Evolutionary conservation across 2,113 vertebrate genomes (phyloP).

Genomic region (Hippocampus barbouri): DNA sequence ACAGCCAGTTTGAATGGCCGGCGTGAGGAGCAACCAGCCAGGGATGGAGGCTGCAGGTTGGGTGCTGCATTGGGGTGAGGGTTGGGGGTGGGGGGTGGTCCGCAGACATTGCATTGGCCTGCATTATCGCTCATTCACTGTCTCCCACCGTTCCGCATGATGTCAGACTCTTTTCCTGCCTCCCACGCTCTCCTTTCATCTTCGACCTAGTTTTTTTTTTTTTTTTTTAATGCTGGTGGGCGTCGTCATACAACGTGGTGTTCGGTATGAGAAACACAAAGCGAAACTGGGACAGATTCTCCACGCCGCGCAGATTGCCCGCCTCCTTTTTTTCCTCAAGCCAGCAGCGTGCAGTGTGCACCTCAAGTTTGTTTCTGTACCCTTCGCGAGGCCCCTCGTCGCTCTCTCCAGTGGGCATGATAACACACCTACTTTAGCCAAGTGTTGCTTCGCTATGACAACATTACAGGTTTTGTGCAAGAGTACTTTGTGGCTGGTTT

Average conservation of each 20-base stretch:
- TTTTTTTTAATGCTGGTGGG: constrained; percentile 38
- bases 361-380: not conserved
- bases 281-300: constrained; percentile 66
- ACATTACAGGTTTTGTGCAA: not conserved
- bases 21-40: constrained; percentile 1
- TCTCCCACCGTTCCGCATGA: constrained; percentile 45
- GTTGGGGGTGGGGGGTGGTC: constrained; percentile 29
- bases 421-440: not conserved
- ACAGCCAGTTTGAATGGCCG: not conserved
- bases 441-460: not conserved
- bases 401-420: not conserved
- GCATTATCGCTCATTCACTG: constrained; percentile 54
- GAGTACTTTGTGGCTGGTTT: not conserved
- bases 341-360: constrained; percentile 25
- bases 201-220: constrained; percentile 64
- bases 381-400: not conserved
- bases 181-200: constrained; percentile 67
- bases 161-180: constrained; percentile 51
- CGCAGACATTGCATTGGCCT: constrained; percentile 28
- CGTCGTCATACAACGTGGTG: constrained; percentile 39
- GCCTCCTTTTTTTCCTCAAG: constrained; percentile 22
- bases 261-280: constrained; percentile 53
- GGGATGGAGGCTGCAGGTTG: constrained; percentile 24
- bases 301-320: constrained; percentile 50
- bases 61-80: constrained; percentile 31